Evolutionary conservation across 2,797 vertebrate genomes (phyloP), one percentile per base, ranked within the genome.

Genomic region (Brotogeris chrysoptera): DNA sequence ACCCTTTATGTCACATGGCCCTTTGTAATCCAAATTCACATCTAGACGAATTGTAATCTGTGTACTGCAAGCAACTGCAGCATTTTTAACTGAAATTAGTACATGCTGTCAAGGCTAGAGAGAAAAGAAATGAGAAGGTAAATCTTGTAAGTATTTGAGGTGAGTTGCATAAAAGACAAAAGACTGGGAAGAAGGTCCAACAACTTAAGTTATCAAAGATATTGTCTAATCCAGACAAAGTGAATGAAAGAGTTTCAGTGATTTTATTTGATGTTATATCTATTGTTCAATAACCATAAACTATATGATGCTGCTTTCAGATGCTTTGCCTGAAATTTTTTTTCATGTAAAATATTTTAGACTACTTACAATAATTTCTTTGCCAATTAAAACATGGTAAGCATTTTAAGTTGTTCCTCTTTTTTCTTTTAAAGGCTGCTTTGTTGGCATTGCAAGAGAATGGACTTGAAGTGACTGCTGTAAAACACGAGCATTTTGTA

Each of bases 371-470:
- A 3, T 83, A 71, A 79, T 25, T 84, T 85, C 10, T 82, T 46
- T 73, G 24, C 46, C 50, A 55, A 39, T 76, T 79, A 46, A 44
- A 79, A 19, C 8, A 24, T 32, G 7, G 20, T 44, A 41, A 71
- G 39, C 14, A 50, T n/a, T 88, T 90, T 3, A 81, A 76, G 8
- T 50, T 89, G 8, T 7, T 43, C 23, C 23, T 34, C 3, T 52
- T 53, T 66, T 92, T 64, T 92, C 19, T 95, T 73, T 94, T 84
- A 44, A 90, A 99, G 99, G 99, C 99, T 72, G 99, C 99, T 95
- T 98, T 99, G 65, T 85, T 98, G 97, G 98, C 98, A 4, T 95
- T 99, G n/a, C 98, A 99, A 76, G 98, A 99, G 61, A 98, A 98
- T 32, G 98, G 98, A 86, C 98, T 99, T 70, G 97, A 98, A 81